Percentiles rank a stretch among this genome's conserved stretches.
Conservation (phyloP, 2,797 vertebrate species). For the Dryobates pubescens region DNA sequence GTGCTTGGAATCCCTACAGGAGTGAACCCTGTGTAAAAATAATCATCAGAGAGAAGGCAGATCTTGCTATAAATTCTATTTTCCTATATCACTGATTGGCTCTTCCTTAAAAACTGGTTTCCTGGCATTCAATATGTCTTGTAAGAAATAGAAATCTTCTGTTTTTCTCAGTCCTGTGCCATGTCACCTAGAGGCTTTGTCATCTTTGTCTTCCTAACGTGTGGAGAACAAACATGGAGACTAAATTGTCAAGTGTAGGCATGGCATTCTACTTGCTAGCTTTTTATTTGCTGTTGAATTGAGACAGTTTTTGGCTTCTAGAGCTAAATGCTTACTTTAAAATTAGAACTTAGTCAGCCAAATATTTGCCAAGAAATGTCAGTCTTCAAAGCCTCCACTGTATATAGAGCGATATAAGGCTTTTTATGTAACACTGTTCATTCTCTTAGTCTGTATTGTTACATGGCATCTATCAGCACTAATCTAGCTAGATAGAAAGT, state of each 20-base stretch:
- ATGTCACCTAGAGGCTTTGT: not conserved
- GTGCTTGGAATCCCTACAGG: not conserved
- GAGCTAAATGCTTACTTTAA: not conserved
- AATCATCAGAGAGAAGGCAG: not conserved
- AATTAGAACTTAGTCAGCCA: not conserved
- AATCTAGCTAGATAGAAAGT: not conserved
- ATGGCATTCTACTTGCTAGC: not conserved
- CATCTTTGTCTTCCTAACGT: not conserved
- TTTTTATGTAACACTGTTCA: not conserved
- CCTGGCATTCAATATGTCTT: not conserved
- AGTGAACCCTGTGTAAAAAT: not conserved
- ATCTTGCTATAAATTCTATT: not conserved
- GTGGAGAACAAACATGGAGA: not conserved
- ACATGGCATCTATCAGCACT: not conserved
- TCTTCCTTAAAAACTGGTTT: not conserved
- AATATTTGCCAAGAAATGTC: not conserved
- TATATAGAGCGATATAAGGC: not conserved
- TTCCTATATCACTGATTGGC: not conserved
- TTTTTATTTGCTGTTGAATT: not conserved
- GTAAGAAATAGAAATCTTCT: not conserved
- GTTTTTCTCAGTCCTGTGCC: not conserved
- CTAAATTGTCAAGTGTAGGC: not conserved
- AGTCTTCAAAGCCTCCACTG: not conserved
- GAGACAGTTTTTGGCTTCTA: not conserved
- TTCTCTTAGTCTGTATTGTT: not conserved